phyloP scores from a whole-genome alignment of 2,888 invertebrate species.

The Protonemura montana region DNA sequence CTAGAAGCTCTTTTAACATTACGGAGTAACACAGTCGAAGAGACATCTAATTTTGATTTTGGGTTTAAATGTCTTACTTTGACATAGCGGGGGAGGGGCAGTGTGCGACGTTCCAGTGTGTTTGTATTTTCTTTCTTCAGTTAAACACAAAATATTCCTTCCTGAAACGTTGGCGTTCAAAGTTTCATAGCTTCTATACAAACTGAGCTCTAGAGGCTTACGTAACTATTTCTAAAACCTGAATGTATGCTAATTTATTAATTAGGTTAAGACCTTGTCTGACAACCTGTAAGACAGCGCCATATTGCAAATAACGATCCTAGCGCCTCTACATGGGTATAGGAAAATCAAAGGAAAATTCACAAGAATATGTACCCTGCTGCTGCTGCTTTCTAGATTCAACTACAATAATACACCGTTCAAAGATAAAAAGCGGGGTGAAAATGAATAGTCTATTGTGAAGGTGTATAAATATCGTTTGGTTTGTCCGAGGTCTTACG shows the following conservation, averaged over 20 bases:
- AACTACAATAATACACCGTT: too few species aligned
- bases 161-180: not conserved
- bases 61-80: conserved; percentile 28
- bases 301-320: not conserved
- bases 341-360: too few species aligned
- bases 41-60: not conserved
- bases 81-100: conserved; percentile 35
- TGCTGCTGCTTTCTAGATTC: too few species aligned
- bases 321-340: too few species aligned
- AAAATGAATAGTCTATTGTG: too few species aligned
- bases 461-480: too few species aligned
- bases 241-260: not conserved
- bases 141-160: not conserved
- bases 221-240: not conserved
- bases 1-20: too few species aligned
- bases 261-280: not conserved
- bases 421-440: too few species aligned
- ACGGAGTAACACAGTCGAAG: too few species aligned
- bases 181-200: not conserved
- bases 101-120: not conserved
- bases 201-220: not conserved
- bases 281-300: not conserved
- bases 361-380: too few species aligned
- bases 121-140: not conserved
- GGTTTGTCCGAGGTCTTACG: too few species aligned